These are phyloP conservation scores for Idaea aversata DNA, from an alignment of 2,888 invertebrate species.

Conservation along the genomic window DNA sequence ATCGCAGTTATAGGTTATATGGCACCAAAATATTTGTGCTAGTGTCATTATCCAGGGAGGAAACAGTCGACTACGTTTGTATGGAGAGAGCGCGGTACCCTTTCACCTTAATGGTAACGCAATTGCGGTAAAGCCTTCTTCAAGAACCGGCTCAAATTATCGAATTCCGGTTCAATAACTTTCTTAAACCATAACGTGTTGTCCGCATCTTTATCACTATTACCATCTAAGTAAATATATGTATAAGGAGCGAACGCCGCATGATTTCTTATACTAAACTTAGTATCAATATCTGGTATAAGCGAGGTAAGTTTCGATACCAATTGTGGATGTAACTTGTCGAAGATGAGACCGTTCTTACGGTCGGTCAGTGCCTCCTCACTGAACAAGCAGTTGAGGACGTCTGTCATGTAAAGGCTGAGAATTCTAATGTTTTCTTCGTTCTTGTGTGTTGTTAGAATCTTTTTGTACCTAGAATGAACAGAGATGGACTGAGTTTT, in stretches of 20 bases:
- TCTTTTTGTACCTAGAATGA: constrained; percentile 56
- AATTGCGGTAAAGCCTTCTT: constrained; percentile 47
- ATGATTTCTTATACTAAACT: constrained; percentile 59
- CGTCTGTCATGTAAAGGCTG: constrained; percentile 52
- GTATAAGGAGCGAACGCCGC: constrained; percentile 64
- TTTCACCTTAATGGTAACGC: constrained; percentile 20
- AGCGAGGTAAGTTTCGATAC: constrained; percentile 47
- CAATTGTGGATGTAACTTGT: constrained; percentile 50
- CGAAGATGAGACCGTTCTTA: constrained; percentile 52
- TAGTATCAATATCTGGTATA: constrained; percentile 53
- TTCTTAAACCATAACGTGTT: constrained; percentile 53
- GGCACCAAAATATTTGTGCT: no score
- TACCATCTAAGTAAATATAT: constrained; percentile 39
- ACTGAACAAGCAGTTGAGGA: constrained; percentile 59
- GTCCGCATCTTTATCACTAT: constrained; percentile 41
- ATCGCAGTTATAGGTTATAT: no score
- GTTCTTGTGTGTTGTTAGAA: constrained; percentile 41
- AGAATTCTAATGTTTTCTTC: constrained; percentile 44
- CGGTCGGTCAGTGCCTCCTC: constrained; percentile 49
- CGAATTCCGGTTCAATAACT: constrained; percentile 48
- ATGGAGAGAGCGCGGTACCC: no score
- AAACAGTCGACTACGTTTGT: no score
- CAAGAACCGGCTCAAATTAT: constrained; percentile 47
- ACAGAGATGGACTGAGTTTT: constrained; percentile 5
- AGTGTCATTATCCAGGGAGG: no score